Base-by-base conservation (phyloP, 53 echinoderm and acorn worm genomes). In the Actinopyga echinites region DNA sequence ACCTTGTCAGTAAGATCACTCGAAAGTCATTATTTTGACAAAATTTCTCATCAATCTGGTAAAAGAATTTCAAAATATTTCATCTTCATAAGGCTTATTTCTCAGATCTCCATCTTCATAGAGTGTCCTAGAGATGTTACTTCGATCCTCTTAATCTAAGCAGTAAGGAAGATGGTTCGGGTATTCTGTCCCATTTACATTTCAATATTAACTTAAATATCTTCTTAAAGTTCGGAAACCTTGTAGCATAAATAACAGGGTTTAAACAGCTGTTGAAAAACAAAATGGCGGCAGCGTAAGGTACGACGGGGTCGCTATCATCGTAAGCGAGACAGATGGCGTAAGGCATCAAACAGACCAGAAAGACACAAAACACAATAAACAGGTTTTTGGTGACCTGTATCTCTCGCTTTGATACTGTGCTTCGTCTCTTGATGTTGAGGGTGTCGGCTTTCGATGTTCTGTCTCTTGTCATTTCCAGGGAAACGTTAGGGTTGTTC, bases 341-440 rank as follows among this genome's bases (percentile, higher is more conserved):
- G 38, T 86, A 95, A 17, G 95, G 91, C 19, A 84, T 83, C 6
- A 89, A 45, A 63, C 95, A 94, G n/a, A 91, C 29, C 8, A 91
- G 59, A 38, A 91, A 94, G 20, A 85, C 87, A 68, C 89, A 89
- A 17, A 94, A 89, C 13, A 94, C 86, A 20, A 82, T 53, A 74
- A 94, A 94, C 73, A 94, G 80, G 44, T 94, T 94, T 69, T 87
- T 92, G n/a, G 95, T 92, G 73, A 95, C 91, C 57, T 87, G 83
- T 21, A 87, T 34, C 43, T 95, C 91, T 45, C 85, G 78, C 78
- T 80, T 82, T 42, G 69, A 74, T 17, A 85, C 79, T 13, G 15
- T 77, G 22, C 32, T 33, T 61, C 90, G 75, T 43, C 69, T 75
- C 26, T 32, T 37, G 9, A 56, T 28, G 31, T 30, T 75, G 29